Base-by-base conservation (phyloP, 2,888 invertebrate species). In the Melanophora roralis region DNA sequence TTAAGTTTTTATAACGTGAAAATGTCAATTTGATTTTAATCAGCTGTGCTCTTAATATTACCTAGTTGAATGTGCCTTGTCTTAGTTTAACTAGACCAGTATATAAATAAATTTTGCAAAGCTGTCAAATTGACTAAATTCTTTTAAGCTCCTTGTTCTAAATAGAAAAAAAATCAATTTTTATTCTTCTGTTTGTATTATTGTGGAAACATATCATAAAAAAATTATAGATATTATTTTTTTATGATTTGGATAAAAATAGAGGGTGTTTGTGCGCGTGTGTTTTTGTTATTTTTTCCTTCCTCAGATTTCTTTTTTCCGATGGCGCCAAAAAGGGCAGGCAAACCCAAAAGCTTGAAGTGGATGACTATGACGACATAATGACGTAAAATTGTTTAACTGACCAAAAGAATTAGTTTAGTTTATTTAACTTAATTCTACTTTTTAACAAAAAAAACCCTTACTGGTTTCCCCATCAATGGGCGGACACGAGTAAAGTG, bases 371-470 rank as follows among this genome's bases (percentile, higher is more conserved):
- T 71, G 80, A 81, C 68, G 77, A 80, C 80, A 80, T 76, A 76
- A 80, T 80, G 80, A 80, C 80, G 80, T 68, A 45, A 77, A 83
- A 84, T 85, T 85, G 86, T 83, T 85, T 84, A 86, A 84, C 86
- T 85, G 86, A 86, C 85, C 87, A 85, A 84, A 84, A 85, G 85
- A 86, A 88, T 88, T 87, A 86, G 88, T 86, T 85, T 84, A 84
- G 83, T 83, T 85, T 82, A 81, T 74, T 71, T 53, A 64, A 80
- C 82, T 80, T 27, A 27, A 27, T 6, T 27, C 6, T 3, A 27
- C 27, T 27, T 27, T 27, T 6, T 27, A 27, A 21, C 14, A 27
- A 60, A 60, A 36, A 36, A 7, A 36, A 60, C n/a, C 64, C 72
- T 68, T 68, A 73, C 65, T 68, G 38, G 55, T 51, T 45, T 73